These are phyloP conservation scores for Sycophila texana DNA, from an alignment of 2,888 invertebrate species.

Conservation along the genomic window DNA sequence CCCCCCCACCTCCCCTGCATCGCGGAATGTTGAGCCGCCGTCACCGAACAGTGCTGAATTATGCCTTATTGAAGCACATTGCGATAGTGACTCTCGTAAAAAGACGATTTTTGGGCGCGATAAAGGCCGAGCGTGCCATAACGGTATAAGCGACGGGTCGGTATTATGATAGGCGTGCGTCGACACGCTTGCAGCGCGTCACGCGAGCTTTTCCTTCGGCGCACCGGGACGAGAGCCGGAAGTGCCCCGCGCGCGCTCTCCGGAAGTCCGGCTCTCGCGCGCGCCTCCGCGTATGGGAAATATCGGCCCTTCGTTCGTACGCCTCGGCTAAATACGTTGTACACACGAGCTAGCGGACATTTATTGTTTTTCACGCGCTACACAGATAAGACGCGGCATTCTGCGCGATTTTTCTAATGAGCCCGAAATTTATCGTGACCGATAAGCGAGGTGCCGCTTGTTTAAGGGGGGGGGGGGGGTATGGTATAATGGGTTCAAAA, in stretches of 20 bases:
- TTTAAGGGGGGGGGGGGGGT: no score
- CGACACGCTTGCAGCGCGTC: background rate
- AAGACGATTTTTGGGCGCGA: background rate
- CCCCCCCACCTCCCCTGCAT: background rate
- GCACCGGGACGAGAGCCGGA: slow-evolving; percentile 29
- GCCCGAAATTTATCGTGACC: no score
- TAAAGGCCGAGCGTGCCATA: background rate
- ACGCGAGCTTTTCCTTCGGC: slow-evolving; percentile 24
- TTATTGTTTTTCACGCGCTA: background rate
- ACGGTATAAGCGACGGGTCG: background rate
- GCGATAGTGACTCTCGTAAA: background rate
- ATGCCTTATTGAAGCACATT: slow-evolving; percentile 2
- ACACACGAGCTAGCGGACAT: background rate
- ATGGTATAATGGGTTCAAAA: no score
- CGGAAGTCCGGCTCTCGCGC: slow-evolving; percentile 49
- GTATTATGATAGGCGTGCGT: background rate
- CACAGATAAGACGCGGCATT: no score
- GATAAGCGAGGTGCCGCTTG: no score
- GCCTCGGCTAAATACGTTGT: no score
- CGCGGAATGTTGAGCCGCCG: background rate
- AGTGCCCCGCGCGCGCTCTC: slow-evolving; percentile 6
- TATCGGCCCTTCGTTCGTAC: slow-evolving; percentile 5
- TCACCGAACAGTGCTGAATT: background rate
- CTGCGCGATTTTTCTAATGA: no score
- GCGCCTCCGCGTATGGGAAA: background rate